phyloP scores from a whole-genome alignment of 1,140 invertebrate genomes.

The Phymastichus coffea region DNA sequence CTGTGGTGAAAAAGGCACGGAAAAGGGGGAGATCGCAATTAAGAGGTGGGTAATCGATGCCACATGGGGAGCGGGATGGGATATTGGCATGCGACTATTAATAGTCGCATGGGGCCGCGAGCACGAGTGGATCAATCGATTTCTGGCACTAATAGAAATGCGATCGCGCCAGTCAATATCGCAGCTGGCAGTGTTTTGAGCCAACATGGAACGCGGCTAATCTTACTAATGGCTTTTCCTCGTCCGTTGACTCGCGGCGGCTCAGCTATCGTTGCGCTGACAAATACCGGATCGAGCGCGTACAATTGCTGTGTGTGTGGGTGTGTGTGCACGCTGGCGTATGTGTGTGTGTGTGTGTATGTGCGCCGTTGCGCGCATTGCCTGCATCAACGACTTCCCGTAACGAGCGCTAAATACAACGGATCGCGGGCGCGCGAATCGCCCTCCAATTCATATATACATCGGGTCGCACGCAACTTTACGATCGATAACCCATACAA shows the following conservation, averaged over 20 bases:
- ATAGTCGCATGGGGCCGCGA: too few relatives aligned
- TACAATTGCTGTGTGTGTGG: not conserved
- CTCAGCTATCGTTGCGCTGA: not conserved
- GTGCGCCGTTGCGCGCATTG: too few relatives aligned
- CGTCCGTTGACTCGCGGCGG: not conserved
- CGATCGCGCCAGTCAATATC: too few relatives aligned
- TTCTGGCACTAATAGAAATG: too few relatives aligned
- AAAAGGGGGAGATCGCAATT: too few relatives aligned
- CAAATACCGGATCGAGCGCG: not conserved
- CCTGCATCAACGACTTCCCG: slow-evolving; percentile 9
- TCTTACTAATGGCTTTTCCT: slow-evolving; percentile 23
- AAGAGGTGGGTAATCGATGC: too few relatives aligned
- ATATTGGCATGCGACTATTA: too few relatives aligned
- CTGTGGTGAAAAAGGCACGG: too few relatives aligned
- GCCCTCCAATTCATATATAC: slow-evolving; percentile 5
- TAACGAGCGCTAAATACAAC: not conserved
- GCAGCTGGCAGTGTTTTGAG: not conserved
- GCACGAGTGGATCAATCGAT: too few relatives aligned
- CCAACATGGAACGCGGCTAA: not conserved
- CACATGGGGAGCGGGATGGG: too few relatives aligned
- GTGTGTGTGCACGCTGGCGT: too few relatives aligned
- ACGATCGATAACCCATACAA: not conserved
- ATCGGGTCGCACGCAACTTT: not conserved
- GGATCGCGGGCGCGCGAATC: not conserved
- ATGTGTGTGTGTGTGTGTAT: too few relatives aligned